Evolutionary conservation across 2,888 invertebrate genomes (phyloP).

Genomic region (Neuroscelio doddi): DNA sequence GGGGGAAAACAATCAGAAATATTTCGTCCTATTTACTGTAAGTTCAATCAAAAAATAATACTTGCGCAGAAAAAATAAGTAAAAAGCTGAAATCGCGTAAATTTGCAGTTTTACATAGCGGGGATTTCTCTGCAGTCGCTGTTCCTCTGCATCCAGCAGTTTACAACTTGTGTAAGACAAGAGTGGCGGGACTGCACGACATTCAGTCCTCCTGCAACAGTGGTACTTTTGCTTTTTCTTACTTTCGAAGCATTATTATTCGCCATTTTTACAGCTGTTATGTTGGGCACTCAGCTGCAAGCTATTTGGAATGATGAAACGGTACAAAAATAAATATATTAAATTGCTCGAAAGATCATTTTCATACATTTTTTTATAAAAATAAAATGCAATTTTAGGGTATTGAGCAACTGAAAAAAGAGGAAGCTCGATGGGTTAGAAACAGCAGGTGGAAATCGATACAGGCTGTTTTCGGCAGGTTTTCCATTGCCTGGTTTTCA

Average conservation of each 20-base stretch:
- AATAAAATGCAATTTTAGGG: constrained; percentile 82
- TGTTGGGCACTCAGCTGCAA: constrained; percentile 96
- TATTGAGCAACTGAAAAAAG: constrained; percentile 97
- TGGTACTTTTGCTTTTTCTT: constrained; percentile 90
- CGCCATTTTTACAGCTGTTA: constrained; percentile 97
- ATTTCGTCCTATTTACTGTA: constrained; percentile 98
- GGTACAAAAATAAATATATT: constrained; percentile 72
- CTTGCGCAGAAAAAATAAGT: constrained; percentile 1
- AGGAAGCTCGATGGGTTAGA: constrained; percentile 93
- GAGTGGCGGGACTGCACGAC: constrained; percentile 97
- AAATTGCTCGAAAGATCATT: too few species aligned
- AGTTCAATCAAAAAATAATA: too few species aligned
- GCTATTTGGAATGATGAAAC: constrained; percentile 99
- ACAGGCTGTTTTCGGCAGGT: constrained; percentile 96
- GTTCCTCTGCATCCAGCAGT: constrained; percentile 92
- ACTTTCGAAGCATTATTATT: constrained; percentile 96
- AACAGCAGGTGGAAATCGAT: constrained; percentile 96
- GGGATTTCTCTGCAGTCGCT: constrained; percentile 95
- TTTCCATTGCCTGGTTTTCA: constrained; percentile 95
- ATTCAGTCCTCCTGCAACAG: constrained; percentile 96
- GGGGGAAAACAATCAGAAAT: constrained; percentile 99
- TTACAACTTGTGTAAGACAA: constrained; percentile 91
- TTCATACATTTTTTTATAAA: too few species aligned
- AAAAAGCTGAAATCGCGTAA: background rate
- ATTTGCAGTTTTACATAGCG: constrained; percentile 96